phyloP scores from a whole-genome alignment of 1,140 invertebrate genomes.

The Drosophila tristis region DNA sequence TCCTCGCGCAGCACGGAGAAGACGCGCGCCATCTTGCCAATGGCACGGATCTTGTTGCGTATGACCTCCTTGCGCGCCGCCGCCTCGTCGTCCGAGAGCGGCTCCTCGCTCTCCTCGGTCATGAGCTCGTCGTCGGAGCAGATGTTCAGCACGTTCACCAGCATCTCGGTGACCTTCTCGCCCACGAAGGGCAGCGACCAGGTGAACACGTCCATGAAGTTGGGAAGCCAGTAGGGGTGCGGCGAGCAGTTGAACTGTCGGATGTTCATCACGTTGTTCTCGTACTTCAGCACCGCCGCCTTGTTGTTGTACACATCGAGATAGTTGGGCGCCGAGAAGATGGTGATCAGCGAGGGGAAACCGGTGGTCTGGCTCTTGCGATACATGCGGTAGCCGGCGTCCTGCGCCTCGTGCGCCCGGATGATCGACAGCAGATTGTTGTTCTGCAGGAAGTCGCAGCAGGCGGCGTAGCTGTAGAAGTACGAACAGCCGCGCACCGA shows the following conservation, averaged over 20 bases:
- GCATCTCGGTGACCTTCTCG: constrained; percentile 99
- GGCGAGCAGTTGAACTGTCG: constrained; percentile 99
- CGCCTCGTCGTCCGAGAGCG: constrained; percentile 85
- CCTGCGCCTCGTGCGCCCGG: constrained; percentile 99
- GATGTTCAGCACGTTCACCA: constrained; percentile 99
- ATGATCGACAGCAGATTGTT: constrained; percentile 99
- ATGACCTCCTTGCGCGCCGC: constrained; percentile 99
- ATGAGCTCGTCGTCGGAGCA: constrained; percentile 99
- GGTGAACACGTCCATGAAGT: constrained; percentile 99
- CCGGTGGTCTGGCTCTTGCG: constrained; percentile 99
- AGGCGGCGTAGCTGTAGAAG: constrained; percentile 99
- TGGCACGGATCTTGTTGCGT: constrained; percentile 99
- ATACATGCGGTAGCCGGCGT: constrained; percentile 99
- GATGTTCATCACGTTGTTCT: constrained; percentile 99
- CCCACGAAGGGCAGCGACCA: constrained; percentile 99
- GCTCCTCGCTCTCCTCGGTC: constrained; percentile 97
- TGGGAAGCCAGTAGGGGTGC: constrained; percentile 99
- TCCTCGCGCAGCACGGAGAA: constrained; percentile 92
- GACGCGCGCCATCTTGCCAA: constrained; percentile 97
- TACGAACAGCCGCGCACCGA: constrained; percentile 99
- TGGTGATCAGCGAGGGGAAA: constrained; percentile 99
- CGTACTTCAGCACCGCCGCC: constrained; percentile 99
- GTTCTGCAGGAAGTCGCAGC: constrained; percentile 99
- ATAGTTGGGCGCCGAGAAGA: constrained; percentile 99
- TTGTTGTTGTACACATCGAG: constrained; percentile 99